Evolutionary conservation across 2,888 invertebrate species (phyloP), one percentile per base, ranked within the genome.

Genomic region (Isotomurus palustris): DNA sequence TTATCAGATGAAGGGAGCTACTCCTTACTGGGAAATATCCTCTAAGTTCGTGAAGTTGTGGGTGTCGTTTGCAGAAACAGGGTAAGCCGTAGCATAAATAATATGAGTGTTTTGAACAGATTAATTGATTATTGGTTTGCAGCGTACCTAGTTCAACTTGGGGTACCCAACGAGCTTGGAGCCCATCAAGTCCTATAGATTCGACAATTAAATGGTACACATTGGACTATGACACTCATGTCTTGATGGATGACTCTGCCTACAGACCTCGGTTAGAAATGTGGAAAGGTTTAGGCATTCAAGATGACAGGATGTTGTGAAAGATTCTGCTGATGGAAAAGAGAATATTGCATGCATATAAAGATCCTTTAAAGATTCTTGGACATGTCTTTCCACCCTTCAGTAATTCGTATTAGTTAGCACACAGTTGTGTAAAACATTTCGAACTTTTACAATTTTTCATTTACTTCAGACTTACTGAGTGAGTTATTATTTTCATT

Each of bases 11-110:
- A 17, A 17, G 6, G 19, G 25, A 17, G 10, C 25, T 12, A 12
- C 29, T 6, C 32, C 36, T 24, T 27, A 48, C 19, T 8, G 5
- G 47, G 52, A 52, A 2, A 36, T 45, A 28, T 49, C 49, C 5
- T 8, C 14, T 4, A 55, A 49, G n/a, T 29, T 55, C 19, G 41
- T 49, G 3, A 55, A 41, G 28, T 29, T 55, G 1, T 55, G 55
- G 55, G 27, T 24, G 3, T 41, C 49, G 21, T 55, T 55, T 29
- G 55, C 55, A 2, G 28, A 27, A 47, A 45, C 17, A 5, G 54
- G 54, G 54, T 47, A 24, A 25, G 38, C 21, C 25, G 17, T 4
- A 24, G 4, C 14, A 17, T 45, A 32, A 32, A 32, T 32, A 32
- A 32, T 32, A 10, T 32, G 8, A 8, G 32, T 32, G 32, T n/a